Conservation (phyloP, 35 echinoderm and acorn worm species). For the Diadema setosum region DNA sequence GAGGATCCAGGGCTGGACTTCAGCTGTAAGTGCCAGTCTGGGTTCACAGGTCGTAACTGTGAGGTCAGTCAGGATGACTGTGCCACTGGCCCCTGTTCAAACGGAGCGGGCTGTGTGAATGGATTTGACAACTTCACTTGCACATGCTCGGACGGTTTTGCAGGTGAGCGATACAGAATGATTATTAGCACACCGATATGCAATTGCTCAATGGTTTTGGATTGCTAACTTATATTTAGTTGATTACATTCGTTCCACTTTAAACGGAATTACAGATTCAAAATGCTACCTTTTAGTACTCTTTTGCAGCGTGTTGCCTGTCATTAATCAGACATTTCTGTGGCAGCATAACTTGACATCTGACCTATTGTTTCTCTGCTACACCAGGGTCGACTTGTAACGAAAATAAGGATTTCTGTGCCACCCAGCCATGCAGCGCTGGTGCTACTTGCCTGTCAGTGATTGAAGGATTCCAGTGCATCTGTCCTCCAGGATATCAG, state of each 20-base stretch:
- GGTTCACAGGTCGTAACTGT: slow-evolving; percentile 30
- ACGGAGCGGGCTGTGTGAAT: slow-evolving; percentile 14
- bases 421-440: not conserved
- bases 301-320: no score
- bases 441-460: not conserved
- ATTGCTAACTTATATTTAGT: no score
- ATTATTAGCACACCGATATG: no score
- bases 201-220: no score
- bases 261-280: no score
- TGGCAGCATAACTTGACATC: no score
- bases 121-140: slow-evolving; percentile 4
- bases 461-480: not conserved
- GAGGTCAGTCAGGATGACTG: slow-evolving; percentile 17
- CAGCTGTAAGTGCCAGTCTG: not conserved
- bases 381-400: not conserved
- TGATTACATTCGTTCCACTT: no score
- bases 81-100: not conserved
- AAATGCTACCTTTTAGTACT: no score
- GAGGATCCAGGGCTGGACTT: not conserved
- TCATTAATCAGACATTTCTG: no score
- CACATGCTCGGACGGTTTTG: not conserved
- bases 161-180: slow-evolving; percentile 9
- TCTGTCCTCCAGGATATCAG: not conserved
- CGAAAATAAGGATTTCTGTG: not conserved
- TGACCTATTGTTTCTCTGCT: no score